Conservation (phyloP, 2,888 invertebrate genomes). For the Hyalella azteca region DNA sequence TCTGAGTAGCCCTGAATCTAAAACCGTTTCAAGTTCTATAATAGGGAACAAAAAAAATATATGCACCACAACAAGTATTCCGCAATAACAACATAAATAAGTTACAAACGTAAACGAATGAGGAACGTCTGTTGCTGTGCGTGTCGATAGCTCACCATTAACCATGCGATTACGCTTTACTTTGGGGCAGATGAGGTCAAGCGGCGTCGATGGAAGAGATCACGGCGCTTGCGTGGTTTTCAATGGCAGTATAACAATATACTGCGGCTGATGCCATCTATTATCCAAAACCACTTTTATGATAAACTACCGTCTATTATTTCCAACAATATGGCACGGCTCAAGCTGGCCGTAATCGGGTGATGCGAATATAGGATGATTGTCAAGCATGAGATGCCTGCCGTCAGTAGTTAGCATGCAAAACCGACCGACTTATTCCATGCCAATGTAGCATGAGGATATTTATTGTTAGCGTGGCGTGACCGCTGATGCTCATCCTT, state of each 20-base stretch:
- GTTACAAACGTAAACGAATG: too few species aligned
- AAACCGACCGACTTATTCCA: not conserved
- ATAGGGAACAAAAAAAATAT: too few species aligned
- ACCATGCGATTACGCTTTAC: conserved; percentile 30
- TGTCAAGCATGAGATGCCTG: conserved; percentile 30
- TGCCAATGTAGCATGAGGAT: too few species aligned
- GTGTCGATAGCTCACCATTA: not conserved
- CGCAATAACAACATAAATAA: too few species aligned
- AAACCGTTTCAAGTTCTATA: too few species aligned
- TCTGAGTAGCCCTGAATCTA: too few species aligned
- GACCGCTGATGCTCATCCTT: too few species aligned
- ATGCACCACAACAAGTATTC: too few species aligned
- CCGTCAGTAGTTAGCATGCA: not conserved
- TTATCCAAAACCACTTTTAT: conserved; percentile 34
- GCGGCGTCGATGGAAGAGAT: not conserved
- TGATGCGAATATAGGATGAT: conserved; percentile 26
- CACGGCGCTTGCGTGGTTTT: conserved; percentile 12
- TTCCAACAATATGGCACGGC: conserved; percentile 14
- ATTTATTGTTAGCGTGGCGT: too few species aligned
- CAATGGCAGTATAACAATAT: conserved; percentile 32
- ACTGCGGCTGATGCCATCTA: conserved; percentile 17
- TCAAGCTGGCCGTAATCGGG: conserved; percentile 11
- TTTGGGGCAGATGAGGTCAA: conserved; percentile 30
- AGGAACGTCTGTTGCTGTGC: too few species aligned
- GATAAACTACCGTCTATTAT: conserved; percentile 30